phyloP scores from a whole-genome alignment of 1,140 invertebrate species.

The Homalodisca vitripennis region DNA sequence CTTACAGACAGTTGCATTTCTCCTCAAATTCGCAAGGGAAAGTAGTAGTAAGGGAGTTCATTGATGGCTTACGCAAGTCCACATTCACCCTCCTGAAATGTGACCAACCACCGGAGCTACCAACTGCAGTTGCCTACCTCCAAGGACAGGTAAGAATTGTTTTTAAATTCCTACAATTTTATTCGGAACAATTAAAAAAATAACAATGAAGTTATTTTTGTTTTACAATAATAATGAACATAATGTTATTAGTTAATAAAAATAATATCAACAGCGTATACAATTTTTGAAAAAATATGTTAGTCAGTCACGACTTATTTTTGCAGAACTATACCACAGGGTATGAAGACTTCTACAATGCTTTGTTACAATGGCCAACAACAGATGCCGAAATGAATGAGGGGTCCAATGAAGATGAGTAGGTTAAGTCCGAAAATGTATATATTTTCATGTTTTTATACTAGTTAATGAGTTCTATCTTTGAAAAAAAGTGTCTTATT shows the following conservation, averaged over 20 bases:
- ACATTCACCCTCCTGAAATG: no score
- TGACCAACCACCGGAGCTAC: no score
- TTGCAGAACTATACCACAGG: constrained; percentile 10
- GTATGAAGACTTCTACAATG: no score
- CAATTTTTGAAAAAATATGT: neutral
- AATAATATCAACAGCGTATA: neutral
- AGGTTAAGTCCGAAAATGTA: neutral
- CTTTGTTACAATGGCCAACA: no score
- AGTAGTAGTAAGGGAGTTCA: neutral
- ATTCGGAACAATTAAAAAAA: no score
- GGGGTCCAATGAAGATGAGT: constrained; percentile 2
- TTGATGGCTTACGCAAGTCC: constrained; percentile 8
- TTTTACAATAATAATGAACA: no score
- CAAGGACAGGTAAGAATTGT: neutral
- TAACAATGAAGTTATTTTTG: no score
- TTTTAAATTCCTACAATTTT: neutral
- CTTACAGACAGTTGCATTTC: constrained; percentile 4
- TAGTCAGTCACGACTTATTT: neutral
- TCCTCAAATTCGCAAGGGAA: neutral
- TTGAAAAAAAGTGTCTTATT: neutral
- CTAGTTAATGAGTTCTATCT: no score
- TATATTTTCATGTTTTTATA: no score
- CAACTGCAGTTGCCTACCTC: no score
- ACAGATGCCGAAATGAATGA: no score
- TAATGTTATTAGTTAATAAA: no score